Evolutionary conservation across 1,140 invertebrate species (phyloP).

Genomic region (Uloborus diversus): DNA sequence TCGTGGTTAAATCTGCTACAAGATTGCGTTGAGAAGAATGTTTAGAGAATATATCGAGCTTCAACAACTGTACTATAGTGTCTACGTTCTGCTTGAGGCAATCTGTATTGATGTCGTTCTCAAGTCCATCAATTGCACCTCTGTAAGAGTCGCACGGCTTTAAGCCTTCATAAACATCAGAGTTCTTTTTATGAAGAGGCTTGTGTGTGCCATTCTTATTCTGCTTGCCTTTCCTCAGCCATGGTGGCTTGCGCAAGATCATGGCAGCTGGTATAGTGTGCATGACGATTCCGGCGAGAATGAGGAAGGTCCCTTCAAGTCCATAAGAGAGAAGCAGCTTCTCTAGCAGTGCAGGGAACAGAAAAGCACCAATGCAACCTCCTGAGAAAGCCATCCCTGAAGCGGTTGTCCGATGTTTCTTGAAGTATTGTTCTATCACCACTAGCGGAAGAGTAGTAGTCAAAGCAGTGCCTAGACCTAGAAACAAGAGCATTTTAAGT

Average conservation of each 20-base stretch:
- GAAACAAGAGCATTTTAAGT: no score
- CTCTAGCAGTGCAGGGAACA: constrained; percentile 63
- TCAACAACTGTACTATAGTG: no score
- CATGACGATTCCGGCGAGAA: constrained; percentile 81
- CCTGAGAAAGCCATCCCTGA: constrained; percentile 62
- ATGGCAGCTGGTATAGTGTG: constrained; percentile 68
- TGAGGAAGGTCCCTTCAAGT: constrained; percentile 67
- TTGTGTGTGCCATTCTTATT: no score
- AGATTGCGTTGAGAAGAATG: no score
- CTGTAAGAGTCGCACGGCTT: no score
- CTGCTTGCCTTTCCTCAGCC: background rate
- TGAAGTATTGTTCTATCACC: constrained; percentile 35
- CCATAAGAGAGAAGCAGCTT: constrained; percentile 48
- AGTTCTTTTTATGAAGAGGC: no score
- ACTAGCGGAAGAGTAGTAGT: constrained; percentile 52
- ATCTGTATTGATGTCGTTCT: no score
- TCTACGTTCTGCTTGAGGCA: no score
- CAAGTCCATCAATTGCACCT: no score
- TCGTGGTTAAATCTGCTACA: no score
- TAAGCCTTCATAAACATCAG: no score
- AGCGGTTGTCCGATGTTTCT: constrained; percentile 44
- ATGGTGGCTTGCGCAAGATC: constrained; percentile 72
- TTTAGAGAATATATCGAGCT: no score
- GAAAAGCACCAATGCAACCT: constrained; percentile 63
- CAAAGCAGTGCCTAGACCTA: constrained; percentile 27